Base-by-base conservation (phyloP, 2,888 invertebrate species). In the Penaeus monodon region DNA sequence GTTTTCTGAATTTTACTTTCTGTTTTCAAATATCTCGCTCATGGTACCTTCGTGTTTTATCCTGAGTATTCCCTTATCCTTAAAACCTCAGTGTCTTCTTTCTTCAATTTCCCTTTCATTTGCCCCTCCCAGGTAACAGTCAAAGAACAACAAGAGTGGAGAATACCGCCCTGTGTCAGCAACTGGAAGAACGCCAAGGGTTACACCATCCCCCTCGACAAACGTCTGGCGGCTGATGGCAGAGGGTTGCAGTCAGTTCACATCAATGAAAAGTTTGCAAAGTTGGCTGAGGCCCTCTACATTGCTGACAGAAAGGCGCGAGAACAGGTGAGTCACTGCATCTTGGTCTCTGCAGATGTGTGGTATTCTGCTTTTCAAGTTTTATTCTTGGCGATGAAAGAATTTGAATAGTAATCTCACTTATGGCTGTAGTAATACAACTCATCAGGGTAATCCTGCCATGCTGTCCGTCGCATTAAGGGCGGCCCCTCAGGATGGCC, bases 171-270 rank as follows among this genome's bases (percentile, higher is more conserved):
- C 0, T 99, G 99, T 91, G 99, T 99, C 90, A 98, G 97, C 0
- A 99, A 99, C 92, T 99, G 99, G 99, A 99, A 99, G 93, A 99
- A 99, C 93, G 97, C 99, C 8, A 99, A 98, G 95, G 96, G 97
- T 91, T 98, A 98, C 93, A 99, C 99, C 0, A 99, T 99, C 91
- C 99, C 99, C 0, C 93, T 99, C 91, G 99, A 99, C 93, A 99
- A 99, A 93, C 95, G 99, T 89, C 93, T 99, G 89, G 99, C 99
- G 0, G 99, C 99, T 0, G 99, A 99, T 93, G 99, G 99, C 0
- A 94, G 99, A 80, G 99, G 99, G 0, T 93, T 99, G 2, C 99
- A 99, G 92, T 97, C 97, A 92, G 96, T 97, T 4, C 99, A 99
- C 92, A 98, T 99, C 86, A 99, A 99, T 92, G 99, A 99, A 92